phyloP scores from a whole-genome alignment of 2,113 vertebrate species.

The Hoplias malabaricus region DNA sequence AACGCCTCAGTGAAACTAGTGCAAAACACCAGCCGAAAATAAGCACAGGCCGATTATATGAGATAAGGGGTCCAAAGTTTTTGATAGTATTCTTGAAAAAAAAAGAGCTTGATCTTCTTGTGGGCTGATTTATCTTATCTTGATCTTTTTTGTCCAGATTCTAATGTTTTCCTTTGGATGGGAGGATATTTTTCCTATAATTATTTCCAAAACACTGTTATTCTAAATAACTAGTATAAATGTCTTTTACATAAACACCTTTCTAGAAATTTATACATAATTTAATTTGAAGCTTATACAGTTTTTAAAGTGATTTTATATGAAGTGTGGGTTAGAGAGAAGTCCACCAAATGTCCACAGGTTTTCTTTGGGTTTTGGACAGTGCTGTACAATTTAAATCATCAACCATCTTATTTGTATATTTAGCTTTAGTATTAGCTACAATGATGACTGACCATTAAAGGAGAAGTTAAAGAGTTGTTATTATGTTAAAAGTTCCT shows the following conservation, averaged over 20 bases:
- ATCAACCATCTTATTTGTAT: no score
- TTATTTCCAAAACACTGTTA: no score
- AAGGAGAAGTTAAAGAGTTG: not conserved
- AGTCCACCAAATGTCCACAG: no score
- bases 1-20: not conserved
- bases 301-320: no score
- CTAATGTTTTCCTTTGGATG: not conserved
- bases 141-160: not conserved
- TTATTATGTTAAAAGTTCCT: not conserved
- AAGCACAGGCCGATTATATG: not conserved
- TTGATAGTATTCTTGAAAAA: not conserved
- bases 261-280: no score
- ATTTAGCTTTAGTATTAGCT: no score
- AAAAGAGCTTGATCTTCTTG: not conserved
- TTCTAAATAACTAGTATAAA: no score
- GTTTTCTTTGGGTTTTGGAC: no score
- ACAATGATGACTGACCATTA: not conserved
- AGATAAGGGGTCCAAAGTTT: not conserved
- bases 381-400: no score
- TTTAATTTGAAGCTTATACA: no score
- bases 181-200: not conserved
- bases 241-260: no score
- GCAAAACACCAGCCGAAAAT: not conserved
- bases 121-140: not conserved
- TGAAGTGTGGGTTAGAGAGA: no score